Conservation (phyloP, 2,797 vertebrate species). For the Typhlichthys subterraneus region DNA sequence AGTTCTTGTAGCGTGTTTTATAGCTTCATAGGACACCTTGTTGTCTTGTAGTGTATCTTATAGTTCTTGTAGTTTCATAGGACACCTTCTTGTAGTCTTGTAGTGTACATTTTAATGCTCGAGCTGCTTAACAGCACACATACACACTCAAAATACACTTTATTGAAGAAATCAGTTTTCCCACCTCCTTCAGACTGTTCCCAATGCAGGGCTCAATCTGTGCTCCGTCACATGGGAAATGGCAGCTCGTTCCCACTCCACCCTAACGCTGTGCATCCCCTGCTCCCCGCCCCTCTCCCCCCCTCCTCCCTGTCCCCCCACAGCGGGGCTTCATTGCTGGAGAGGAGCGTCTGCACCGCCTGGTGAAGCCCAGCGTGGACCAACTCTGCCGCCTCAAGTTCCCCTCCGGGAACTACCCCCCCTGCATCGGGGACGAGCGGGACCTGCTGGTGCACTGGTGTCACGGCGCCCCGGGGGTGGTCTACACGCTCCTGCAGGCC, state of each 20-base stretch:
- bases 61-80: too few species aligned
- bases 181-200: neutral
- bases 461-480: slow-evolving; percentile 90
- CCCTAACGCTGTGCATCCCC: neutral
- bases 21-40: too few species aligned
- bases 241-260: too few species aligned
- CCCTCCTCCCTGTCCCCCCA: neutral
- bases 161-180: too few species aligned
- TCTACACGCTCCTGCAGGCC: slow-evolving; percentile 97
- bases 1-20: too few species aligned
- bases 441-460: slow-evolving; percentile 97
- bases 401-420: slow-evolving; percentile 91
- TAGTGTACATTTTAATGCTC: too few species aligned
- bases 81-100: too few species aligned
- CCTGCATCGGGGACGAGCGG: slow-evolving; percentile 85
- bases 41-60: too few species aligned
- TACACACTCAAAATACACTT: too few species aligned
- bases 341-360: slow-evolving; percentile 75
- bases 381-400: slow-evolving; percentile 87
- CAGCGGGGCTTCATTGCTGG: slow-evolving; percentile 76
- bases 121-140: too few species aligned
- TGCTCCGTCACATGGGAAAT: too few species aligned
- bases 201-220: neutral
- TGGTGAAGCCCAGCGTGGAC: slow-evolving; percentile 93
- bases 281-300: neutral